Evolutionary conservation across 2,797 vertebrate genomes (phyloP), one percentile per base, ranked within the genome.

Genomic region (Acanthurus lineatus): DNA sequence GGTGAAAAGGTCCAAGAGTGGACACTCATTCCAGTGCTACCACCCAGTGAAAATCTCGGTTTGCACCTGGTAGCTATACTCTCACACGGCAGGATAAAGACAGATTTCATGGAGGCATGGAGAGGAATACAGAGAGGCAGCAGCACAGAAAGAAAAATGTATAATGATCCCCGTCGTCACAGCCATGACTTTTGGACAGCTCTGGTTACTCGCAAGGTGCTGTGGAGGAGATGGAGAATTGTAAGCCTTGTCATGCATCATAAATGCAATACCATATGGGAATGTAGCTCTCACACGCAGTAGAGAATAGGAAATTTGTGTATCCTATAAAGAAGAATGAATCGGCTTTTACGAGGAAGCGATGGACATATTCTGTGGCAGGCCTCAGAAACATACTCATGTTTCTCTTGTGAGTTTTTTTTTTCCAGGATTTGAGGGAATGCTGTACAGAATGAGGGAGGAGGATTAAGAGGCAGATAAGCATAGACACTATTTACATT

Each of bases 181-280:
- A 85, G 87, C 73, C 79, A 62, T 85, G 89, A 90, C 88, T 90
- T 91, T 79, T 89, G 89, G 91, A 88, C 89, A 90, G 85, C 85
- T 86, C 76, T 67, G 86, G 82, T 88, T 91, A 84, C 85, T 82
- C 40, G 40, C 65, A 73, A 68, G 51, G 69, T 59, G 77, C 83
- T 83, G 86, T 84, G 63, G 70, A 85, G 73, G 72, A 87, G 64
- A 91, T 86, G 86, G 86, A 90, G 90, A 85, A 91, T 65, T 71
- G 84, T 73, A 65, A 86, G 87, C 22, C 83, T 73, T 86, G 88
- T 89, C 87, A 91, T 90, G 88, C 87, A 88, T 92, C 90, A 90
- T 90, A 88, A 92, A 92, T 91, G 91, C 76, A 89, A 90, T 81
- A 76, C 84, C 88, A 79, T 79, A 85, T 74, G 86, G 84, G 89